A percentile compares a stretch with the other conserved stretches of the same genome.
Evolutionary conservation across 2,113 vertebrate species (phyloP).

Genomic region (Platichthys flesus): DNA sequence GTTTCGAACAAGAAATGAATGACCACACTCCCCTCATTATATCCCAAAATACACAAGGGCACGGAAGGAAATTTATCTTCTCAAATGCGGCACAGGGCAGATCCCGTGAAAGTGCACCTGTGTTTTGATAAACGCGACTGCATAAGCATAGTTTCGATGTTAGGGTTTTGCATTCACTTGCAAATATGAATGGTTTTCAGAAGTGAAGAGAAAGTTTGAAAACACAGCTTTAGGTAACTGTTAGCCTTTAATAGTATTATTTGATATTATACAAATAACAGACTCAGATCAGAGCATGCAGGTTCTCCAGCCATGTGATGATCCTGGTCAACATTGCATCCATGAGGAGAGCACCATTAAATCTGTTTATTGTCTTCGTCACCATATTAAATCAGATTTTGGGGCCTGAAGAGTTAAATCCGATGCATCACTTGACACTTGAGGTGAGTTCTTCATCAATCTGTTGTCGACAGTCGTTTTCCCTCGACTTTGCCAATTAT

Average conservation of each 20-base stretch:
- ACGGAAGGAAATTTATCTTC: slow-evolving; percentile 1
- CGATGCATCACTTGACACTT: too few relatives aligned
- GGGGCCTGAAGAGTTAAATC: too few relatives aligned
- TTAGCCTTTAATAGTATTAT: too few relatives aligned
- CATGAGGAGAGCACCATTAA: background rate
- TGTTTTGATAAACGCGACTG: background rate
- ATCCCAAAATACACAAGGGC: background rate
- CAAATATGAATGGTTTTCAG: background rate
- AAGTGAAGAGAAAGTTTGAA: background rate
- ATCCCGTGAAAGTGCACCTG: background rate
- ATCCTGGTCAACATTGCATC: background rate
- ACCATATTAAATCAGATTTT: too few relatives aligned
- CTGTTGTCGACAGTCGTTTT: too few relatives aligned
- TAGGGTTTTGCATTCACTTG: background rate
- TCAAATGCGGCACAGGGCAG: background rate
- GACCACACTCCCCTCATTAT: background rate
- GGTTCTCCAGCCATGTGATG: background rate
- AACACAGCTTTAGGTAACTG: background rate
- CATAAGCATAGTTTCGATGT: background rate
- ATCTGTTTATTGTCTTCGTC: too few relatives aligned
- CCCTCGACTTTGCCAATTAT: too few relatives aligned
- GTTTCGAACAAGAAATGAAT: slow-evolving; percentile 4
- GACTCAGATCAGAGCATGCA: background rate
- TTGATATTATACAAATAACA: too few relatives aligned
- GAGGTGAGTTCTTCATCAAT: too few relatives aligned